Conservation (phyloP, 2,113 vertebrate species). For the Urocitellus parryii region DNA sequence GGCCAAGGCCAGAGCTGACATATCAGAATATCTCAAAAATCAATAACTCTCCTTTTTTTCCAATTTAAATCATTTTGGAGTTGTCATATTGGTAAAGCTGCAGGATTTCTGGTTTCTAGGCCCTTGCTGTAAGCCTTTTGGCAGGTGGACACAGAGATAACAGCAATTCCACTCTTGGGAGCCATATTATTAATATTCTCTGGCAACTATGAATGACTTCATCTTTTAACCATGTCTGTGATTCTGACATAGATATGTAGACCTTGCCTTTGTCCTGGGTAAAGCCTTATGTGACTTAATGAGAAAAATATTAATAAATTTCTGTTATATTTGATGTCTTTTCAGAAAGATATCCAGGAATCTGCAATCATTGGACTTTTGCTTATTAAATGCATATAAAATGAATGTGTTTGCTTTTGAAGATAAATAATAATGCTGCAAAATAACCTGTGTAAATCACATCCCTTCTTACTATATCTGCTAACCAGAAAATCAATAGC, state of each 20-base stretch:
- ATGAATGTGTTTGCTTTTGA: slow-evolving; percentile 27
- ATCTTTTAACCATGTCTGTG: slow-evolving; percentile 24
- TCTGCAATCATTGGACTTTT: background rate
- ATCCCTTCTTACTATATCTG: background rate
- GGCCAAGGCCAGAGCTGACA: slow-evolving; percentile 3
- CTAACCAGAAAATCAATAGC: slow-evolving; percentile 71
- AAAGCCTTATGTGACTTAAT: slow-evolving; percentile 34
- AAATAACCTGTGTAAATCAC: slow-evolving; percentile 59
- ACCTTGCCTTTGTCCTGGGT: background rate
- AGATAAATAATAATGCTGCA: slow-evolving; percentile 45
- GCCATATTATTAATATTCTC: slow-evolving; percentile 33
- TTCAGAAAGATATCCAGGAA: slow-evolving; percentile 13
- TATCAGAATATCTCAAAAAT: slow-evolving; percentile 68
- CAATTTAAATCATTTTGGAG: slow-evolving; percentile 30
- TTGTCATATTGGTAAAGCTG: background rate
- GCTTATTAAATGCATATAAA: slow-evolving; percentile 56
- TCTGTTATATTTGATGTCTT: background rate
- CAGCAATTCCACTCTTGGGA: background rate
- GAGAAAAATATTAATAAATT: slow-evolving; percentile 62
- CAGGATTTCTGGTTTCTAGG: background rate
- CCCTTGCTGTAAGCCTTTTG: background rate
- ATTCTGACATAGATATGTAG: slow-evolving; percentile 53
- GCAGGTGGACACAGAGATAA: slow-evolving; percentile 47
- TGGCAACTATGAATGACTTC: slow-evolving; percentile 56
- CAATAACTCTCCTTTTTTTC: slow-evolving; percentile 7